Conservation (phyloP, 2,888 invertebrate species). For the Parnassius orleans region DNA sequence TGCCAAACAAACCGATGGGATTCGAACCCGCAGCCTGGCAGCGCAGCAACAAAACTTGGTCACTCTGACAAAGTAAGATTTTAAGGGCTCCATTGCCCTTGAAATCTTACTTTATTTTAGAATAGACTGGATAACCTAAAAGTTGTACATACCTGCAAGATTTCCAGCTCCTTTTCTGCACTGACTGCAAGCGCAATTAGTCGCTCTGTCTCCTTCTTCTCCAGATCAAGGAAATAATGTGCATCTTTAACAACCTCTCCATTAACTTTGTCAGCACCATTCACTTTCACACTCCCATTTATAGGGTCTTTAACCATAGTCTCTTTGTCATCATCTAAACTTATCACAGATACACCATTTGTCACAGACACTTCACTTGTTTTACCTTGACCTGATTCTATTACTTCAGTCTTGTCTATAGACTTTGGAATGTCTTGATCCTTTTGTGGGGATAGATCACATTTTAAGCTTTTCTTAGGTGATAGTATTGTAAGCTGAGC, state of each 20-base stretch:
- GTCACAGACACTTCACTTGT: constrained; percentile 43
- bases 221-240: constrained; percentile 87
- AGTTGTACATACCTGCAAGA: constrained; percentile 60
- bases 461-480: constrained; percentile 75
- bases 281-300: constrained; percentile 34
- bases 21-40: too few species aligned
- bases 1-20: too few species aligned
- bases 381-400: constrained; percentile 28
- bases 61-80: too few species aligned
- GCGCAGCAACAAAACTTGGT: too few species aligned
- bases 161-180: constrained; percentile 85
- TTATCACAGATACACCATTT: constrained; percentile 69
- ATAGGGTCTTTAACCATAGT: constrained; percentile 45
- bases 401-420: constrained; percentile 48
- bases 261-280: constrained; percentile 43
- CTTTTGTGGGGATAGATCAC: constrained; percentile 61
- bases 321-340: constrained; percentile 50
- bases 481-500: constrained; percentile 89
- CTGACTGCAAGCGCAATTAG: constrained; percentile 84
- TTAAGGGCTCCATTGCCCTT: too few species aligned
- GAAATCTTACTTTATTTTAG: too few species aligned
- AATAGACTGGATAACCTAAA: not conserved
- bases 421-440: constrained; percentile 58
- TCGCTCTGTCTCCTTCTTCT: constrained; percentile 87
- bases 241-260: constrained; percentile 83